Evolutionary conservation across 1,140 invertebrate genomes (phyloP).

Genomic region (Triops longicaudatus): DNA sequence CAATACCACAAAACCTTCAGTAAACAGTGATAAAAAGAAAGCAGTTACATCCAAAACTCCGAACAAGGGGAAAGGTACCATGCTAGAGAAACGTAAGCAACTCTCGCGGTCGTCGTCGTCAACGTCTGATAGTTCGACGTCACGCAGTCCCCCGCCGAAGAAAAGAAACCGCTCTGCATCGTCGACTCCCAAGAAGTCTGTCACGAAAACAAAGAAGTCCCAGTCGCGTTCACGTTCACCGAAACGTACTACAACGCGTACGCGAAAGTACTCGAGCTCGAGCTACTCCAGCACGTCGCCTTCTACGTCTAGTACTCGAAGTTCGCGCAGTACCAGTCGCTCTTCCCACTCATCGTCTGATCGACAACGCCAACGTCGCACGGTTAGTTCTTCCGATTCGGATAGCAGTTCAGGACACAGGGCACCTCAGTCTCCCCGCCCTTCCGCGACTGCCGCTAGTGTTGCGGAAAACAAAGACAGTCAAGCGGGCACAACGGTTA

Average conservation of each 20-base stretch:
- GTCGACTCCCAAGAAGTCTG: background rate
- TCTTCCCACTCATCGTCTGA: background rate
- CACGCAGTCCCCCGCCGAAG: slow-evolving; percentile 5
- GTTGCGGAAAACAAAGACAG: background rate
- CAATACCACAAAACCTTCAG: background rate
- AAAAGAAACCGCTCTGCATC: background rate
- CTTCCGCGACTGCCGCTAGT: background rate
- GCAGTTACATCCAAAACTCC: background rate
- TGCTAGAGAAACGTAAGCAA: background rate
- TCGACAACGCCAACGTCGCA: background rate
- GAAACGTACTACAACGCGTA: background rate
- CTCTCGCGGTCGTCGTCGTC: slow-evolving; percentile 24
- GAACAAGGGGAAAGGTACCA: background rate
- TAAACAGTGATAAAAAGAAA: background rate
- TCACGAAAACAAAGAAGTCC: background rate
- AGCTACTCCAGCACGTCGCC: background rate
- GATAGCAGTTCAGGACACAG: background rate
- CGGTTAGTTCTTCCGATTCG: background rate
- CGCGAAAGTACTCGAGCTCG: background rate
- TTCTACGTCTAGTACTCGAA: background rate
- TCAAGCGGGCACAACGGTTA: background rate
- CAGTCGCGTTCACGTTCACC: background rate
- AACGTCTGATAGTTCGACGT: slow-evolving; percentile 4
- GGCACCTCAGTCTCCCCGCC: background rate
- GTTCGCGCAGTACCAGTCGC: background rate